Conservation (phyloP, 1,140 invertebrate genomes). For the Zaprionus tsacasi region DNA sequence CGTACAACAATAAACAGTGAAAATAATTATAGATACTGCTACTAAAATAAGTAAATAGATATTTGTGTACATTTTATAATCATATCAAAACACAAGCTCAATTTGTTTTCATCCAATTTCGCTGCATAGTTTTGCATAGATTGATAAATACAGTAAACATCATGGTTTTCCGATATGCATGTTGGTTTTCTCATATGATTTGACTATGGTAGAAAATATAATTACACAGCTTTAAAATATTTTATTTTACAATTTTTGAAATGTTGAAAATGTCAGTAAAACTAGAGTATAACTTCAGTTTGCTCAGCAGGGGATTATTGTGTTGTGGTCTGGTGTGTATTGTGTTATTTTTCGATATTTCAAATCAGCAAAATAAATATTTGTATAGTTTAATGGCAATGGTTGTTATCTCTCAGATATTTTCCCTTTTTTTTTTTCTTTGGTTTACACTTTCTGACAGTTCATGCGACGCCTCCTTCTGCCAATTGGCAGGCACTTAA, state of each 20-base stretch:
- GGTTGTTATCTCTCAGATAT: neutral
- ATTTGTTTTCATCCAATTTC: constrained; percentile 22
- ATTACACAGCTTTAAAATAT: neutral
- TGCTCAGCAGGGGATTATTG: neutral
- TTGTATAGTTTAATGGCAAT: constrained; percentile 35
- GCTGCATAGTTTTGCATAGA: neutral
- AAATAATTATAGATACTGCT: constrained; percentile 19
- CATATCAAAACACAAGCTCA: constrained; percentile 31
- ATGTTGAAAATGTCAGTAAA: neutral
- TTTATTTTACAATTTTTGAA: neutral
- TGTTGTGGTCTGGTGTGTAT: neutral
- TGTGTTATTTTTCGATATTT: constrained; percentile 12
- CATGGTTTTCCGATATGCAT: neutral
- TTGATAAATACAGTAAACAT: neutral
- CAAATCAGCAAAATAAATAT: constrained; percentile 27
- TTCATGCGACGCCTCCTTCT: neutral
- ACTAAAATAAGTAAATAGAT: constrained; percentile 30
- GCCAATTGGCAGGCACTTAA: constrained; percentile 2
- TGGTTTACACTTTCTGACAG: neutral
- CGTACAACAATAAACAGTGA: constrained; percentile 29
- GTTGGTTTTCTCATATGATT: neutral
- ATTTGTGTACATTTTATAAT: constrained; percentile 26
- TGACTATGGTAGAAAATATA: neutral
- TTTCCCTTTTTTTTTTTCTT: neutral
- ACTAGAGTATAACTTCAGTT: neutral